Base-by-base conservation (phyloP, 2,113 vertebrate genomes). In the Setophaga petechia region DNA sequence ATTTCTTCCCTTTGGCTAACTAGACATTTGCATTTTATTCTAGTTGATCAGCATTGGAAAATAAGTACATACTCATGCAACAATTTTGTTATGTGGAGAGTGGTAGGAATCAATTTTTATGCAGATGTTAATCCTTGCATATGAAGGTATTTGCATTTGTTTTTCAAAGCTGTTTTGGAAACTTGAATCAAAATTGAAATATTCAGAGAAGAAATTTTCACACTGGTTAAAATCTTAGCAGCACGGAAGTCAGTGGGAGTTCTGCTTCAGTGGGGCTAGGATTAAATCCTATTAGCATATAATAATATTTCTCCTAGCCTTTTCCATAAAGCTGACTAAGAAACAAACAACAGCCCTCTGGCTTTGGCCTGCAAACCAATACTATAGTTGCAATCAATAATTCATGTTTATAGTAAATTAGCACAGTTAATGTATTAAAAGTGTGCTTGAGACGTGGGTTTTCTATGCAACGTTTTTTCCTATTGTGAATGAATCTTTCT, bases 151-250 rank as follows among this genome's bases (percentile, higher is more conserved):
- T 95, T 95, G 85, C 82, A 93, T 91, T 93, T 88, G 39, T 69
- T 95, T 96, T 92, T 95, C 72, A 86, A 92, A 80, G 67, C 55
- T 91, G 15, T 86, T 95, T 95, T 88, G 20, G 72, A 92, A 90
- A 71, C 55, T 59, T 74, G 59, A 95, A 71, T 88, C 55, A 90
- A 82, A 96, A 93, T 43, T 79, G 47, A 92, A 93, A 81, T 54
- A 85, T 67, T 49, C 49, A 86, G 35, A 93, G 59, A 74, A 91
- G 46, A 67, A 85, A 87, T 82, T 83, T 95, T 92, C 59, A 77
- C 24, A 49, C 39, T 81, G 55, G 18, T 51, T 90, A 85, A 90
- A 91, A 80, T 69, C 81, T 76, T 47, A 83, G 65, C 67, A 85
- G n/a, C 55, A 39, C 0, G 9, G 27, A 92, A 92, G 39, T 90